Evolutionary conservation across 2,113 vertebrate genomes (phyloP).

Genomic region (Pomatostomus ruficeps): DNA sequence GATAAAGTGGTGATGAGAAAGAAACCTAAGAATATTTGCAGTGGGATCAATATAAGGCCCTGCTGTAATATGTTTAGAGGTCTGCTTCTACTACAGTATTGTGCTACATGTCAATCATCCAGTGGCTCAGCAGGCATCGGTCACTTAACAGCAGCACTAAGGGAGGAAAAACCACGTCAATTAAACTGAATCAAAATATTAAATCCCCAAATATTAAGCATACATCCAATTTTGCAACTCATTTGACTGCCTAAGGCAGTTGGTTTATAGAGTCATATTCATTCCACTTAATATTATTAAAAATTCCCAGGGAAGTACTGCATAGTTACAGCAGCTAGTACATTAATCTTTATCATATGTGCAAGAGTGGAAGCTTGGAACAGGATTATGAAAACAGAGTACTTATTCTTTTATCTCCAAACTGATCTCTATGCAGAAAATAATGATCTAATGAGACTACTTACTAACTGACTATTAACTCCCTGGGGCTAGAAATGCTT

Average conservation of each 20-base stretch:
- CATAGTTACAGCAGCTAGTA: background rate
- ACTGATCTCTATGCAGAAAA: background rate
- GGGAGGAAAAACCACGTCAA: background rate
- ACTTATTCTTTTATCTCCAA: background rate
- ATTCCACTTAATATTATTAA: conserved; percentile 35
- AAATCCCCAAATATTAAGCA: background rate
- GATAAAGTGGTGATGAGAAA: background rate
- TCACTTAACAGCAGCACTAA: background rate
- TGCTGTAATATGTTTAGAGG: background rate
- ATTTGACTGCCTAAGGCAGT: background rate
- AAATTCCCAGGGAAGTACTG: background rate
- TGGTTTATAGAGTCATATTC: conserved; percentile 6
- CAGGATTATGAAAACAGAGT: background rate
- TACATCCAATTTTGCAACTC: background rate
- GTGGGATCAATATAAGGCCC: background rate
- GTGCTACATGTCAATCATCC: background rate
- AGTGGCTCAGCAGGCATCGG: background rate
- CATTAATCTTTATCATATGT: conserved; percentile 35
- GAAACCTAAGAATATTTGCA: background rate
- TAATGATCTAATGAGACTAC: background rate
- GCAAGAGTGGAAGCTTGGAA: background rate
- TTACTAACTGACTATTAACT: background rate
- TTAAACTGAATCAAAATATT: background rate
- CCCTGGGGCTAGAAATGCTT: background rate
- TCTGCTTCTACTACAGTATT: background rate